Evolutionary conservation across 2,113 vertebrate species (phyloP), one percentile per base, ranked within the genome.

Genomic region (Neotragus moschatus): DNA sequence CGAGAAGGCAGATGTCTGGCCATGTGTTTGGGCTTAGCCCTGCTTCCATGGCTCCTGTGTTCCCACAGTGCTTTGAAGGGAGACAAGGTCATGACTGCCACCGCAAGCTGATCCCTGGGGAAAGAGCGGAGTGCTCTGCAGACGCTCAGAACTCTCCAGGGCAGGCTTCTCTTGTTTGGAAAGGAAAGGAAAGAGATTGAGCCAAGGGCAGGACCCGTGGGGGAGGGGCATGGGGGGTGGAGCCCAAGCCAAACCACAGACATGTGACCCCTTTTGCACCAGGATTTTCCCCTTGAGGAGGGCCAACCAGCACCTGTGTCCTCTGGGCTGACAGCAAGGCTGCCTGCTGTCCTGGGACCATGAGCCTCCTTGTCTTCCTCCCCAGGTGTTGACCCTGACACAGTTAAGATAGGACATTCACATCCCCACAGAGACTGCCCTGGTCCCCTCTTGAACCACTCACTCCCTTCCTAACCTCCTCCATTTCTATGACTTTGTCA

Each of bases 261-360:
- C 11, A 8, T n/a, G 11, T 0, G 0, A 33, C 45, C 51, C 21
- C n/a, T 36, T 36, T 36, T 36, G 63, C 16, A 8, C 9, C 33
- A 2, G 33, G 33, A 45, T 7, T n/a, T 51, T 30, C 26, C 1
- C 3, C 4, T 19, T 3, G 16, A 36, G 8, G 17, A n/a, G 36
- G 47, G 55, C 16, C 14, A 55, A 36, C 39, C 45, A 2, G 7
- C 6, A 7, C 6, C 51, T 28, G n/a, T 25, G 43, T 16, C 56
- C 26, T 51, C 15, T 45, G 23, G n/a, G 47, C 45, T 7, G n/a
- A 94, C 14, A 56, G 77, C 63, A 30, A 26, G 55, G 58, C 79
- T 23, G 2, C 19, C 70, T 3, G 7, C 93, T 63, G 36, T 56
- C 94, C 84, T n/a, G 36, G 70, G 66, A 21, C 13, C 23, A 2